Percentiles rank a stretch among this genome's conserved stretches.
Evolutionary conservation across 2,888 invertebrate genomes (phyloP).

Genomic region (Macaria notata): DNA sequence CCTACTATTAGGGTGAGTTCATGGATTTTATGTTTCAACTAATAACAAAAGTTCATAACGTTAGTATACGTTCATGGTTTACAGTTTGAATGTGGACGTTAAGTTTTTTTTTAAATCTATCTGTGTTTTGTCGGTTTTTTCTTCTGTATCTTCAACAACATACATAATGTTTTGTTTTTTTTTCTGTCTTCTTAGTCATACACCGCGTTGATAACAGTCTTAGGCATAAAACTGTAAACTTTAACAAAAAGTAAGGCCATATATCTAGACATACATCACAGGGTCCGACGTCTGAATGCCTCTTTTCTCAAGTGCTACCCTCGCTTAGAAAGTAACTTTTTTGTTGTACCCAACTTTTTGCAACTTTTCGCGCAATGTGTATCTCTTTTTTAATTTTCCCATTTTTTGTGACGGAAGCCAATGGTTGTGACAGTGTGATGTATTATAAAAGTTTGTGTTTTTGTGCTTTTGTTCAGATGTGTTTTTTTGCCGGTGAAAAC

Average conservation of each 20-base stretch:
- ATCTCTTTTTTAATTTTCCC: conserved; percentile 28
- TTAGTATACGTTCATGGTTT: too few relatives aligned
- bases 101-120: too few relatives aligned
- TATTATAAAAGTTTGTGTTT: conserved; percentile 19
- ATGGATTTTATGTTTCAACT: too few relatives aligned
- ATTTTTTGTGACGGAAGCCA: conserved; percentile 26
- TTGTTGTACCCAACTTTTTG: conserved; percentile 19
- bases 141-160: too few relatives aligned
- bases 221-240: conserved; percentile 43
- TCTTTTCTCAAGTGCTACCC: conserved; percentile 59
- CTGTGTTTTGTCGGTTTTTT: too few relatives aligned
- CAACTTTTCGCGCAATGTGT: conserved; percentile 30
- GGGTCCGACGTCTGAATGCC: conserved; percentile 68
- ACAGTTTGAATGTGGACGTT: too few relatives aligned
- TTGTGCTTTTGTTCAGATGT: conserved; percentile 5
- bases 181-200: neutral
- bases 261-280: conserved; percentile 72
- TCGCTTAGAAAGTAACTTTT: conserved; percentile 29
- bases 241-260: conserved; percentile 69
- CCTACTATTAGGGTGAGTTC: too few relatives aligned
- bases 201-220: neutral
- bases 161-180: too few relatives aligned
- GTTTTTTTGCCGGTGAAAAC: too few relatives aligned
- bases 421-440: conserved; percentile 21
- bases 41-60: too few relatives aligned